A percentile compares a stretch with the other conserved stretches of the same genome.
Evolutionary conservation across 2,797 vertebrate genomes (phyloP).

Genomic region (Hippopotamyrus pictus): DNA sequence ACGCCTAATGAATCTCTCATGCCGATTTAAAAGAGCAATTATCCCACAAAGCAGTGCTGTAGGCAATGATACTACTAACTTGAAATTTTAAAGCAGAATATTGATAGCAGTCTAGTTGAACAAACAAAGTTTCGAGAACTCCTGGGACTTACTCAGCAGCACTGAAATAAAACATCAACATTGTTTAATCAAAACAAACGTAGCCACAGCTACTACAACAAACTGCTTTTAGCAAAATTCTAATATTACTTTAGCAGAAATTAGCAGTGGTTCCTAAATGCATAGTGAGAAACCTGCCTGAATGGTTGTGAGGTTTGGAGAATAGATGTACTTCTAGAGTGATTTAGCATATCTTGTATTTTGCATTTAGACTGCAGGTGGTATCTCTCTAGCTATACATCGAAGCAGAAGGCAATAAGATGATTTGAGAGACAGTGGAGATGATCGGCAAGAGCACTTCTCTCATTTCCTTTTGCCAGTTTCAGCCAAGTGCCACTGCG

Average conservation of each 20-base stretch:
- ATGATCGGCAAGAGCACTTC: background rate
- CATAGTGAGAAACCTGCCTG: background rate
- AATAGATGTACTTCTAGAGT: background rate
- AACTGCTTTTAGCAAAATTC: background rate
- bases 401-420: background rate
- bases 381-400: background rate
- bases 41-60: constrained; percentile 16
- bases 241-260: background rate
- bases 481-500: background rate
- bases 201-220: background rate
- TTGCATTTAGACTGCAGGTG: background rate
- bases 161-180: background rate
- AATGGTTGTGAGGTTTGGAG: background rate
- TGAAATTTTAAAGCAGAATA: constrained; percentile 28
- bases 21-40: background rate
- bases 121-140: constrained; percentile 14
- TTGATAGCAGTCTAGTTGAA: constrained; percentile 20
- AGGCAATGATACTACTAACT: constrained; percentile 20
- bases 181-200: background rate
- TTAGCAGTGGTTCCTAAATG: background rate
- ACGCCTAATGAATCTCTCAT: background rate
- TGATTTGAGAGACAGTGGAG: background rate
- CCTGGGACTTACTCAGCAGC: constrained; percentile 17
- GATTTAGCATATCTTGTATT: background rate
- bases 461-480: background rate